phyloP scores from a whole-genome alignment of 2,113 vertebrate species.

The Bungarus multicinctus region DNA sequence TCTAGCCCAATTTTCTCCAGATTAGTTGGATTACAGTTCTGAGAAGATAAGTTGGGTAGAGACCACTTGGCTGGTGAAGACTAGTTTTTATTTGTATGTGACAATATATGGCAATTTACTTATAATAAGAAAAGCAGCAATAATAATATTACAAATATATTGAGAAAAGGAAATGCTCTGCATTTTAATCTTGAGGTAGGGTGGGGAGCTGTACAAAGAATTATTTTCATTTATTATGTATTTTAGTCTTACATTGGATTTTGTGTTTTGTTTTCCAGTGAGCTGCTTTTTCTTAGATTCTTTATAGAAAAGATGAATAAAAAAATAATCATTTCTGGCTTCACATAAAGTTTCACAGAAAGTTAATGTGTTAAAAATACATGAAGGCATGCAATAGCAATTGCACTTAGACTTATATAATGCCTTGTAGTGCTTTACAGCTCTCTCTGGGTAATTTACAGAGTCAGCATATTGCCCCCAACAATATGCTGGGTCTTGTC shows the following conservation, averaged over 20 bases:
- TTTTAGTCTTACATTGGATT: background rate
- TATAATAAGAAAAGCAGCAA: background rate
- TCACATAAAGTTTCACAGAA: background rate
- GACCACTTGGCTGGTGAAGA: background rate
- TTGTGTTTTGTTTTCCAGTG: background rate
- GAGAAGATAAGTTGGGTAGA: background rate
- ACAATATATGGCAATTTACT: background rate
- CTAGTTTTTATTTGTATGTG: background rate
- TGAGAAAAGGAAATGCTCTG: background rate
- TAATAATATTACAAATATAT: background rate
- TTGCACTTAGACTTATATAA: background rate
- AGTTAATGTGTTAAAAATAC: background rate
- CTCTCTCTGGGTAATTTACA: background rate
- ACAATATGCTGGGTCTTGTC: background rate
- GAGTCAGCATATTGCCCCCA: background rate
- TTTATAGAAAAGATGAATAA: background rate
- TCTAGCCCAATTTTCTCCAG: background rate
- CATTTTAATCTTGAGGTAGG: background rate
- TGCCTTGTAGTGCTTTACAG: background rate
- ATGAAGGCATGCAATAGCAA: background rate
- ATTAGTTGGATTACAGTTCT: background rate
- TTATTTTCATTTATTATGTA: background rate
- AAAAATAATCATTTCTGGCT: background rate
- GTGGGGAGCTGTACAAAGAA: background rate
- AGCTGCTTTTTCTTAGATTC: background rate